A percentile compares a stretch with the other conserved stretches of the same genome.
These are phyloP conservation scores for human DNA, from an alignment of 2,113 vertebrate genomes.

Conservation along the genomic window GRCh38 chr20:45372501-45373000, in stretches of 20 bases:
- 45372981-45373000: background rate
- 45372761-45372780: background rate
- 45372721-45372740: rapidly evolving
- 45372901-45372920: background rate
- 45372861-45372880: background rate
- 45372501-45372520: rapidly evolving
- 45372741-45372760: rapidly evolving
- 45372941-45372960: background rate
- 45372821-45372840: background rate
- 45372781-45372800: background rate
- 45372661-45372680: background rate
- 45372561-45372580: background rate
- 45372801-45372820: conserved; percentile 12
- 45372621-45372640: background rate
- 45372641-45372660: background rate
- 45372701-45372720: background rate
- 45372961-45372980: background rate
- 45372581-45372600: background rate
- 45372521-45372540: background rate
- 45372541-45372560: background rate
- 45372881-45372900: background rate
- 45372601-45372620: background rate
- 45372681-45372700: background rate
- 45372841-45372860: background rate
- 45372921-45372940: rapidly evolving